Evolutionary conservation across 2,888 invertebrate species (phyloP), one percentile per base, ranked within the genome.

Genomic region (Lottia scabra): DNA sequence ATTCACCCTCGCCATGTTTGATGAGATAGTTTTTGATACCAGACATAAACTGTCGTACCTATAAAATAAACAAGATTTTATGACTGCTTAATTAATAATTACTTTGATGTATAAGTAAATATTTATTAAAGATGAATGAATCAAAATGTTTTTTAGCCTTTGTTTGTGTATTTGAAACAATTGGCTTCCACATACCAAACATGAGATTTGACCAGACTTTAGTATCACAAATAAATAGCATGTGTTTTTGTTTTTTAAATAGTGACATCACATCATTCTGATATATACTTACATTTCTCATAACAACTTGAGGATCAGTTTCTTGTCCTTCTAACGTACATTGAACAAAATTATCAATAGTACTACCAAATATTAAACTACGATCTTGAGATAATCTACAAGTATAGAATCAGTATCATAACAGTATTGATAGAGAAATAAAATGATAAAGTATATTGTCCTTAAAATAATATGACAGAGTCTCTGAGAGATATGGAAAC

Each of bases 1-100:
- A 95, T 82, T 95, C 95, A 76, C 95, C 94, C 88, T 98, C 98
- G 23, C 98, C 98, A 84, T 97, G 96, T 86, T 97, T 97, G 45
- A 98, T 95, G 75, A 98, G 92, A 90, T 98, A 99, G 90, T 99
- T 99, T 90, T 98, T 98, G 94, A 99, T 98, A 71, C 98, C 98
- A 19, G 96, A 97, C 96, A 98, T 97, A 88, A 98, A 99, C 89
- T 98, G 97, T 0, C 98, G 93, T 92, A 97, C 88, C 89, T 90
- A 75, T 8, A 80, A 67, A 23, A 48, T 44, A 56, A 30, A 43
- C 30, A 67, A 6, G 27, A 23, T 45, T 12, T 45, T 12, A 26
- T 6, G 16, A 13, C 44, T 23, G 19, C 15, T 15, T 10, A 30
- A 30, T 30, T 30, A 2, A 30, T 5, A 2, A 4, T 64, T 23